A percentile compares a stretch with the other conserved stretches of the same genome.
These are phyloP conservation scores for Cygnus buccinator DNA, from an alignment of 2,113 vertebrate genomes.

Conservation along the genomic window DNA sequence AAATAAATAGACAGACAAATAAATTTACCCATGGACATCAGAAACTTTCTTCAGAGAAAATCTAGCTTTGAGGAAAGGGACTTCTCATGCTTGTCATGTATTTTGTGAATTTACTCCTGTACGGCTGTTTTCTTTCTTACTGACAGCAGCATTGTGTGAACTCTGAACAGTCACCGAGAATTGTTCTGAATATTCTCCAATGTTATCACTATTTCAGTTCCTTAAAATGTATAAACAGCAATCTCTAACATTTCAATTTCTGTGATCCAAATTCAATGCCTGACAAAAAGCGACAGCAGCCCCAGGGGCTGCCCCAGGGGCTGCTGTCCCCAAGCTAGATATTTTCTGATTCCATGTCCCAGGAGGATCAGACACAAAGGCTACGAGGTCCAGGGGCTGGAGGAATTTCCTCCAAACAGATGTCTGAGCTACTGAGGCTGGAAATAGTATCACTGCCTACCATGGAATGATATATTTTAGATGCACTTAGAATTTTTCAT, in stretches of 20 bases:
- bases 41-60: neutral
- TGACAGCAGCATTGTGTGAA: neutral
- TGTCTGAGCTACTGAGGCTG: neutral
- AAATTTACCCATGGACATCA: too few species aligned
- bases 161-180: neutral
- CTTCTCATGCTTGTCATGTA: neutral
- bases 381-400: neutral
- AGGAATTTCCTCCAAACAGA: neutral
- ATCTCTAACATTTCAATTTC: neutral
- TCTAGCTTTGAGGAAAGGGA: neutral
- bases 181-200: neutral
- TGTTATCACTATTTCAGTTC: neutral
- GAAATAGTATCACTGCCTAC: neutral
- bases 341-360: neutral
- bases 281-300: neutral
- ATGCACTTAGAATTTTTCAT: neutral
- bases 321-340: neutral
- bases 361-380: neutral
- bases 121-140: neutral
- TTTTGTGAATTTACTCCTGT: neutral
- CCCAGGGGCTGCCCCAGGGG: fast-evolving
- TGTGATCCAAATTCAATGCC: neutral
- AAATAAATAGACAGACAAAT: too few species aligned
- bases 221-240: neutral
- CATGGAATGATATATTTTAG: neutral